Base-by-base conservation (phyloP, 2,113 vertebrate species). In the Nanger granti region DNA sequence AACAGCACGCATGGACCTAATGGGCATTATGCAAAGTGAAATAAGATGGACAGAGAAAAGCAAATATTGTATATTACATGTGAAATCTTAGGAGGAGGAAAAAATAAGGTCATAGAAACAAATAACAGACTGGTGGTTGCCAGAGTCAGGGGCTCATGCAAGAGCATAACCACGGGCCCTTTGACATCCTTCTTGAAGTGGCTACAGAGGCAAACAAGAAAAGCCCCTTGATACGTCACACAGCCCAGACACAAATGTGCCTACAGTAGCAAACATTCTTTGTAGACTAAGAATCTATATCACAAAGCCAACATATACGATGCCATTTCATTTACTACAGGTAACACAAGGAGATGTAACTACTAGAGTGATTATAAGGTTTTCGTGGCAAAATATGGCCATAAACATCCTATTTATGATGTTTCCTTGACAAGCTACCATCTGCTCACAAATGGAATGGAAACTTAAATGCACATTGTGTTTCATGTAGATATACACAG, bases 371-470 rank as follows among this genome's bases (percentile, higher is more conserved):
- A 69, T 22, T 22, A 18, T n/a, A 62, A 97, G 6, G 10, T 47
- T 91, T 80, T 57, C 24, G 22, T 8, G 31, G 10, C 64, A 93
- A 91, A 89, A 91, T 60, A 76, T 4, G 57, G 88, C 93, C 54
- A 59, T 28, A 52, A 54, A 62, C 22, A 92, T 29, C 66, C 57
- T 41, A 11, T 60, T 60, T 60, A 60, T 29, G 60, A 44, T 28
- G 66, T 62, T 89, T 96, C 49, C 79, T 57, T 93, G 29, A 89
- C 79, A 60, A 89, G 89, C 55, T 69, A 26, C 64, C 66, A 79
- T 85, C 90, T 95, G 64, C 57, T 85, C 90, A 55, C 73, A 97
- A 95, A 94, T 29, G 91, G 62, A 95, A 97, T 57, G 57, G 87
- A 87, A 97, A 73, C 26, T 93, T 1, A 62, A 59, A 97, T 93